Evolutionary conservation across 2,113 vertebrate genomes (phyloP), one percentile per base, ranked within the genome.

Genomic region (Sturnira hondurensis): DNA sequence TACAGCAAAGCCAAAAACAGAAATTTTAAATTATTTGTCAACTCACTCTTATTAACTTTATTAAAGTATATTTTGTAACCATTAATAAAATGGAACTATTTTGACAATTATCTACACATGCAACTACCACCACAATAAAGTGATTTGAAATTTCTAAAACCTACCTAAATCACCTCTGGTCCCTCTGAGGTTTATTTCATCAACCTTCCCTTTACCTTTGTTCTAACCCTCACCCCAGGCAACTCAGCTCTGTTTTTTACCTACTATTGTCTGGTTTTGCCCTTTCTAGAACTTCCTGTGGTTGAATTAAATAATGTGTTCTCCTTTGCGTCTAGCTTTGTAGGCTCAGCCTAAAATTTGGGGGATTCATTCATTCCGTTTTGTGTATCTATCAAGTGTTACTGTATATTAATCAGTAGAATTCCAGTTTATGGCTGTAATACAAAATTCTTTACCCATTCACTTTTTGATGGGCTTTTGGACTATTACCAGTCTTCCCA

Each of bases 1-100:
- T 65, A 67, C 6, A 38, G 3, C 52, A 82, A 71, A 0, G 3
- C 14, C 31, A 61, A 28, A 86, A 86, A n/a, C 38, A 74, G 28
- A 89, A 70, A 81, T 50, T 89, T 94, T 50, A 86, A 95, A 65
- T 1, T 56, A 86, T 43, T 82, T 45, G 43, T 50, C 86, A 93
- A 68, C 6, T 52, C 38, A 54, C 7, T 90, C 33, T 56, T 61
- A 33, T 43, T 33, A 65, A 71, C 9, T 89, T 92, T 26, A 70
- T 36, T 52, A 19, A 41, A 84, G 36, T n/a, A 22, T 70, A 86
- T 90, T 89, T 85, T 89, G 4, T n/a, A 82, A 28, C 38, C 15
- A 86, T 11, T 56, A 24, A 65, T 65, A 81, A 86, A 65, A 38
- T 17, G 9, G 20, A 88, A 28, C 17, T 5, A 31, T 58, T 73